Percentiles rank a stretch among this genome's conserved stretches.
phyloP scores from a whole-genome alignment of 2,797 vertebrate species.

The Phoebastria nigripes region DNA sequence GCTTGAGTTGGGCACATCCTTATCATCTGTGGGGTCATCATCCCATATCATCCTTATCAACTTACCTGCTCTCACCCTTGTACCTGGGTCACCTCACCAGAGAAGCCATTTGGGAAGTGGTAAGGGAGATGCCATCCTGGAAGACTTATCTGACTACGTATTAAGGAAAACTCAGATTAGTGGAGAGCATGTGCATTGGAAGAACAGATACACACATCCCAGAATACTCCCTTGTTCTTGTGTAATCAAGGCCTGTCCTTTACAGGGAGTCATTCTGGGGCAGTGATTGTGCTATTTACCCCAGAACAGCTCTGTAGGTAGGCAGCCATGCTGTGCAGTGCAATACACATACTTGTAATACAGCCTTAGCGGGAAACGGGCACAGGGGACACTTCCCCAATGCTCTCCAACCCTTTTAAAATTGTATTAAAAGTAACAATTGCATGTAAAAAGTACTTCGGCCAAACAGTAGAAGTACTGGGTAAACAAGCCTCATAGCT shows the following conservation, averaged over 20 bases:
- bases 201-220: not conserved
- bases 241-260: not conserved
- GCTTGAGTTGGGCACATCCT: not conserved
- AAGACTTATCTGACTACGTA: not conserved
- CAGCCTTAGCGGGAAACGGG: not conserved
- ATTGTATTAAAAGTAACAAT: not conserved
- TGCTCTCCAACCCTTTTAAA: not conserved
- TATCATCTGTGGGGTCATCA: not conserved
- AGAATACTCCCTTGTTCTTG: not conserved
- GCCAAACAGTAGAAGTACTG: not conserved
- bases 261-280: accelerated
- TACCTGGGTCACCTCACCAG: not conserved
- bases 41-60: not conserved
- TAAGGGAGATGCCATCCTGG: not conserved
- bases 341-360: accelerated
- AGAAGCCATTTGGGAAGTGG: not conserved
- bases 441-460: not conserved
- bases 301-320: not conserved
- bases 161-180: not conserved
- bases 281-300: not conserved
- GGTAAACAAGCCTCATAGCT: not conserved
- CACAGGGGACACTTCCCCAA: not conserved
- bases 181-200: accelerated
- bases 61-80: not conserved
- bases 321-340: not conserved